These are phyloP conservation scores for Cryptosula pallasiana DNA, from an alignment of 2,888 invertebrate species.

Conservation along the genomic window DNA sequence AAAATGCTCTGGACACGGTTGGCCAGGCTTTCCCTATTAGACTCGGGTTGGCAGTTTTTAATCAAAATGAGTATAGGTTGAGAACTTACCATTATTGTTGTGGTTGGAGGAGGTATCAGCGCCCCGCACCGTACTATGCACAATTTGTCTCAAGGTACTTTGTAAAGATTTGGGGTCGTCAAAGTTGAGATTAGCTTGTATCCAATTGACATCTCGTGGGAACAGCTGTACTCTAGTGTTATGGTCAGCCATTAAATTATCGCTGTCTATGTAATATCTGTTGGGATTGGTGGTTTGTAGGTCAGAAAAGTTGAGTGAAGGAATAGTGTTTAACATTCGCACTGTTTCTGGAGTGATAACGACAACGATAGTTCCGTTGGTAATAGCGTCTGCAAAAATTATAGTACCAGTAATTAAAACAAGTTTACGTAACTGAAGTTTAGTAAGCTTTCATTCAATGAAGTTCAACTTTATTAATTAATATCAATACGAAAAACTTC, in stretches of 20 bases:
- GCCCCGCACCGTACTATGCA: not conserved
- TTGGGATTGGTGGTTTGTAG: not conserved
- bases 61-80: too few relatives aligned
- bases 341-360: not conserved
- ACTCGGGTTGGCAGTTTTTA: too few relatives aligned
- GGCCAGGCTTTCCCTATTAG: too few relatives aligned
- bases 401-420: not conserved
- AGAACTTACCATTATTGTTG: too few relatives aligned
- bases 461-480: not conserved
- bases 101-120: too few relatives aligned
- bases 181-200: not conserved
- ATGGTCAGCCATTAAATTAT: slow-evolving; percentile 7
- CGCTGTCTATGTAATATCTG: not conserved
- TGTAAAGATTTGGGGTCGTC: not conserved
- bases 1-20: too few relatives aligned
- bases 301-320: not conserved
- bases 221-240: slow-evolving; percentile 1
- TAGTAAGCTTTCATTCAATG: not conserved
- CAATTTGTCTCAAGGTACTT: not conserved
- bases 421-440: not conserved
- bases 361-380: not conserved
- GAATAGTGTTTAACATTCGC: not conserved
- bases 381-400: not conserved
- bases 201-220: not conserved
- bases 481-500: not conserved